Base-by-base conservation (phyloP, 2,113 vertebrate species). In the Crotalus helleri region DNA sequence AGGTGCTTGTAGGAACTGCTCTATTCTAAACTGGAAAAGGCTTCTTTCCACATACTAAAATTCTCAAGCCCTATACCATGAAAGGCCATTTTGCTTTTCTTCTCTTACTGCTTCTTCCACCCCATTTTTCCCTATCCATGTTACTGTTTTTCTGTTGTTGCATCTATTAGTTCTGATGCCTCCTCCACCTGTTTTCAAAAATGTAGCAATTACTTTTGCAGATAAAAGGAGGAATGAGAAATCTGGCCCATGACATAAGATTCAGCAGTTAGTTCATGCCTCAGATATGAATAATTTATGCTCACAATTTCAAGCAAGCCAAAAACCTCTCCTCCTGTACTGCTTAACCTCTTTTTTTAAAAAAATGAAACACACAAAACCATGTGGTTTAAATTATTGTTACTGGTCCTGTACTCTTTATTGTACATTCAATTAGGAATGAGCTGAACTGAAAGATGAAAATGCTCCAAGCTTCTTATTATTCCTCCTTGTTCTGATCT, bases 21-120 rank as follows among this genome's bases (percentile, higher is more conserved):
- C 87, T 29, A 85, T 93, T 95, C 85, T 96, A 93, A 95, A 95
- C 93, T 92, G 87, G 96, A 93, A 97, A 39, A 97, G 95, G 64
- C 74, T 92, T 96, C 94, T 94, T 92, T 87, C 95, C 0, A 0
- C 57, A 93, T 93, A 97, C 96, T 55, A 96, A 97, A 97, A 96
- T 93, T 85, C 92, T 91, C 74, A 81, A 9, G 33, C 7, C 6
- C 17, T 81, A 44, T 0, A 44, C 7, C 74, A 91, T 81, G 87
- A 3, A 1, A 95, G 94, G 85, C 94, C 85, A 44, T 92, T 91
- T 94, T 94, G 33, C 17, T 9, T 8, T 87, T 93, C 49, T 91
- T 85, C 94, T 39, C 39, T 86, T 85, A 29, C 23, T 55, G 12
- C n/a, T 93, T 86, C 85, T n/a, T 39, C 85, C 90, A 33, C 13